phyloP scores from a whole-genome alignment of 2,888 invertebrate species.

The Nemoura dubitans region DNA sequence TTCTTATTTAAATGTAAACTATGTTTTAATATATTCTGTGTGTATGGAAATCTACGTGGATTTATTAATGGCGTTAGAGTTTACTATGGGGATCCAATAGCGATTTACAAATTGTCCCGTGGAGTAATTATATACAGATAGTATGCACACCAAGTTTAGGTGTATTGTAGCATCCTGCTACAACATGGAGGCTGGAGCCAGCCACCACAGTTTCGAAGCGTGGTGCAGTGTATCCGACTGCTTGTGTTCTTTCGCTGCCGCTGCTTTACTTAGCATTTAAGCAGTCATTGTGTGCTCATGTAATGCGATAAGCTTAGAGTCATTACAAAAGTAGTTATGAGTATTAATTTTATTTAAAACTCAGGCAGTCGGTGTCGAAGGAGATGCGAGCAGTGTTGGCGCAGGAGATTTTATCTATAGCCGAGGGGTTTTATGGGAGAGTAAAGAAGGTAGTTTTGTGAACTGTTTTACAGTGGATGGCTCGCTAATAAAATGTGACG shows the following conservation, averaged over 20 bases:
- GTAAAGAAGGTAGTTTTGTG: neutral
- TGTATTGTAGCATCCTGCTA: too few relatives aligned
- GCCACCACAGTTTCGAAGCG: too few relatives aligned
- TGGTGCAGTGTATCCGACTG: too few relatives aligned
- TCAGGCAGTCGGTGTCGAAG: neutral
- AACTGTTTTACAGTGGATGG: neutral
- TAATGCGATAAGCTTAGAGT: neutral
- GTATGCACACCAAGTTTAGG: neutral
- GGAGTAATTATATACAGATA: neutral
- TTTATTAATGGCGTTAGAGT: neutral
- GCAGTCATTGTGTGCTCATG: neutral
- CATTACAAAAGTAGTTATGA: conserved; percentile 12
- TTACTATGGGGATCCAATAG: neutral
- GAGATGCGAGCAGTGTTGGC: too few relatives aligned
- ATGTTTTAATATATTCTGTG: neutral
- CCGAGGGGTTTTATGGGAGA: neutral
- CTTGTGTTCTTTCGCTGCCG: neutral
- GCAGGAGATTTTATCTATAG: too few relatives aligned
- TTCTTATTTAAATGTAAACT: neutral
- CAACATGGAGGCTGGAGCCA: too few relatives aligned
- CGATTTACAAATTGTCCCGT: neutral
- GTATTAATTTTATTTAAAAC: neutral
- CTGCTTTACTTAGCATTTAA: neutral
- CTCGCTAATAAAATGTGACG: neutral
- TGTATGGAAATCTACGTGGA: neutral